These are phyloP conservation scores for Stenoptilia bipunctidactyla DNA, from an alignment of 2,888 invertebrate genomes.

Conservation along the genomic window DNA sequence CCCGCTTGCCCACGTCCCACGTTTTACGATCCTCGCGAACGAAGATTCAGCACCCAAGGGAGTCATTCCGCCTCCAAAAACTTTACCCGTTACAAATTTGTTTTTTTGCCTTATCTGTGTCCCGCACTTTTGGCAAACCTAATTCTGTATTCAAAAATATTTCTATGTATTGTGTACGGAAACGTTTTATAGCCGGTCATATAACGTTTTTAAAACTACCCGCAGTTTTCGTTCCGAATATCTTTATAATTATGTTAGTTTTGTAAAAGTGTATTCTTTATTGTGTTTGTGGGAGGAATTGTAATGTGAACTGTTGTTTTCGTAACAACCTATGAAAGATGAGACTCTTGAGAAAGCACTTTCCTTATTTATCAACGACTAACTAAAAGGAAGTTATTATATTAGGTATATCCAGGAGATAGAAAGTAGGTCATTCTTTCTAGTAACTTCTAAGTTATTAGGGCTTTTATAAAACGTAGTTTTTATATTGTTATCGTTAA, in stretches of 20 bases:
- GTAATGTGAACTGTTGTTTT: background rate
- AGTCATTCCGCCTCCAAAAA: conserved; percentile 70
- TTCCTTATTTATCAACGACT: background rate
- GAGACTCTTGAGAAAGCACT: background rate
- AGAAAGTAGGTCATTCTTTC: no score
- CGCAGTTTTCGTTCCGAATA: conserved; percentile 42
- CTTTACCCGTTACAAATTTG: conserved; percentile 72
- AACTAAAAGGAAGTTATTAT: no score
- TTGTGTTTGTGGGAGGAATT: conserved; percentile 21
- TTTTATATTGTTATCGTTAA: no score
- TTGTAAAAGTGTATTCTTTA: conserved; percentile 47
- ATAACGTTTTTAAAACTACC: conserved; percentile 70
- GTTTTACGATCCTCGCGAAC: conserved; percentile 68
- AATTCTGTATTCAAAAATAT: conserved; percentile 72
- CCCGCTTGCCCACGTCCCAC: conserved; percentile 68
- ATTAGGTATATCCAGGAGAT: no score
- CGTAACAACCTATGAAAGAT: background rate
- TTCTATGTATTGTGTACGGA: conserved; percentile 69
- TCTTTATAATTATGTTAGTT: conserved; percentile 54
- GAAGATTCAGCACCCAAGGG: conserved; percentile 71
- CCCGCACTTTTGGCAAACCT: conserved; percentile 69
- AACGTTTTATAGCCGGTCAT: conserved; percentile 66
- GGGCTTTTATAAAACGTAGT: no score
- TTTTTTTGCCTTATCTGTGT: conserved; percentile 70
- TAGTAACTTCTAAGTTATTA: no score